Evolutionary conservation across 2,888 invertebrate species (phyloP), one percentile per base, ranked within the genome.

Genomic region (Bursaphelenchus okinawaensis): DNA sequence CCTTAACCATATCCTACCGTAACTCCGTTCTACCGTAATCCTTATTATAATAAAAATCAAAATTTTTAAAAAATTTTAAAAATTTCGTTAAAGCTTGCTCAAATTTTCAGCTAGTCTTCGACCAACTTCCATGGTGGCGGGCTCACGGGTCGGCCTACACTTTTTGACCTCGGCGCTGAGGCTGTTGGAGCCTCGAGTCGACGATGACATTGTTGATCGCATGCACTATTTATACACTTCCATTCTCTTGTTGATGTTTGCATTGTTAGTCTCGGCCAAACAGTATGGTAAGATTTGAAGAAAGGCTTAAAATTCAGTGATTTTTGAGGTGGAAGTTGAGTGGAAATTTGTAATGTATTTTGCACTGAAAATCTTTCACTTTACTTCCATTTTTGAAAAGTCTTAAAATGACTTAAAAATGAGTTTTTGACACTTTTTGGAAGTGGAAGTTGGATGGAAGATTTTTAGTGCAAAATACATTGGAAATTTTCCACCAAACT

Each of bases 201-300:
- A 69, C 56, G 82, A 82, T 66, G 82, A 82, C 71, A 79, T 81
- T 60, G 78, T 82, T 27, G 82, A 82, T 67, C 76, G 82, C 0
- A 70, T 82, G 24, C 78, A 81, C 65, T 82, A 81, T 66, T 71
- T 82, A 58, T 81, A 82, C 67, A 82, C 80, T 20, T 77, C 80
- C n/a, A 80, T 79, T 16, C 65, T 80, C 67, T 70, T 81, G 12
- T 70, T 82, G 55, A 82, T 82, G 78, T 82, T 85, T 75, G 84
- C 85, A 62, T 82, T 86, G 66, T 82, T 86, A 66, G 84, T 85
- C 66, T 84, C 85, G 64, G 85, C 85, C 57, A 84, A 85, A 71
- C 84, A 86, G 75, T 81, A 81, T 68, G 81, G 80, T 78, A 68
- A 51, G 71, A 22, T n/a, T n/a, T n/a, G n/a, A n/a, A n/a, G n/a